These are phyloP conservation scores for Tokudaia tokunoshimensis DNA, from an alignment of 2,797 vertebrate species.

Conservation along the genomic window DNA sequence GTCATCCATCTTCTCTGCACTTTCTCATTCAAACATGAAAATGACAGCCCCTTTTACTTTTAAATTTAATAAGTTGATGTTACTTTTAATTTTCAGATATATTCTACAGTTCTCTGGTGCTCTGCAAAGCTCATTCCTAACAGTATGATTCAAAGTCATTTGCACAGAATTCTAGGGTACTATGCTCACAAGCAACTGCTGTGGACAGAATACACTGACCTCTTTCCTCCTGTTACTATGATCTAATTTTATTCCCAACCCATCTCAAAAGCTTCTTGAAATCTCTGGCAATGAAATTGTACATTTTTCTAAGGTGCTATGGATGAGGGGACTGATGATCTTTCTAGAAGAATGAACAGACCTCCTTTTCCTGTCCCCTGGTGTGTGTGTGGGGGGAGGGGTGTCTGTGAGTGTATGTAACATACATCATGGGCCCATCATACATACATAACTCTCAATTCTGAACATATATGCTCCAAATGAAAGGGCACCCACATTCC, in stretches of 20 bases:
- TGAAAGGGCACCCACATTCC: too few relatives aligned
- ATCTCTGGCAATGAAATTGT: background rate
- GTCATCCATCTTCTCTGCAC: background rate
- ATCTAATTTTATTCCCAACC: background rate
- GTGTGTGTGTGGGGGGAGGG: background rate
- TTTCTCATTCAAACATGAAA: constrained; percentile 10
- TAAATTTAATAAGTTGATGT: background rate
- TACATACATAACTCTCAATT: background rate
- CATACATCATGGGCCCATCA: too few relatives aligned
- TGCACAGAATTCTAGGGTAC: background rate
- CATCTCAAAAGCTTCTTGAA: background rate
- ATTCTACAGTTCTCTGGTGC: background rate
- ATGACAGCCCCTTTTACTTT: background rate
- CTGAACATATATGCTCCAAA: too few relatives aligned
- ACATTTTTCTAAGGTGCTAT: background rate
- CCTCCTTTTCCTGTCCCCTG: background rate
- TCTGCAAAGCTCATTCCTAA: background rate
- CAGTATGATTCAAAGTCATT: background rate
- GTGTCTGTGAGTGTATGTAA: too few relatives aligned
- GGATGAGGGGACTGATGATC: background rate
- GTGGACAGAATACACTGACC: background rate
- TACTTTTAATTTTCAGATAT: background rate
- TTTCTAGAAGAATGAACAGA: background rate
- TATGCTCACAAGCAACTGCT: background rate
- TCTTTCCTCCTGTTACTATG: background rate